Evolutionary conservation across 2,113 vertebrate genomes (phyloP).

Genomic region (Jacana jacana): DNA sequence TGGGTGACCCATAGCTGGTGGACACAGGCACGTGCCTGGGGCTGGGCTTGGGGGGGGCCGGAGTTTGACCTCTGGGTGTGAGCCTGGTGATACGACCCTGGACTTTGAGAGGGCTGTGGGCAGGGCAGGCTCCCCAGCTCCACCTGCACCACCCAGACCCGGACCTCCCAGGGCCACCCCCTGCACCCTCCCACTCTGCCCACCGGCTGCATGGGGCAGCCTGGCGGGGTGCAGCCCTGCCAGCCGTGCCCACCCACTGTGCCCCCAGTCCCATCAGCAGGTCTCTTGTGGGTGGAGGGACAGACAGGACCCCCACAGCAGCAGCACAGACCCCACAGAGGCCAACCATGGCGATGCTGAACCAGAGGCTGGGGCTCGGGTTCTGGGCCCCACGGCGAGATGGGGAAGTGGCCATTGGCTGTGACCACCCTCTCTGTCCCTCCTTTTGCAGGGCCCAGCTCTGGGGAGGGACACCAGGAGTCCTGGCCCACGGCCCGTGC

Average conservation of each 20-base stretch:
- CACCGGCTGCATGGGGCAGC: fast-evolving
- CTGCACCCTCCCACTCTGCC: fast-evolving
- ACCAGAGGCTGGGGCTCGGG: too few species aligned
- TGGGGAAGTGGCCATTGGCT: neutral
- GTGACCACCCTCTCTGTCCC: neutral
- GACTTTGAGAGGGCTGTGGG: neutral
- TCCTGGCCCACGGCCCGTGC: neutral
- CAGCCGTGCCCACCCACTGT: fast-evolving
- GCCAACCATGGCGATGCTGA: neutral
- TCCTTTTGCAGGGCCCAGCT: neutral
- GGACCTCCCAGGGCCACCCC: too few species aligned
- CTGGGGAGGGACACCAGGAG: neutral
- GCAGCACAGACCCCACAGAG: fast-evolving
- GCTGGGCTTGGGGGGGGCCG: fast-evolving
- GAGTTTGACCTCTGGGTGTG: neutral
- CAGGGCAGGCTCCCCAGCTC: neutral
- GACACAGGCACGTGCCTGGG: neutral
- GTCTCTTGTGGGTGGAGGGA: neutral
- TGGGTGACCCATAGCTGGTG: fast-evolving
- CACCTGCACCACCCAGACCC: fast-evolving
- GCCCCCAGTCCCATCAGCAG: neutral
- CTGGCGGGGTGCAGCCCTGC: neutral
- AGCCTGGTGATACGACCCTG: neutral
- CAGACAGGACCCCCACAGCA: fast-evolving
- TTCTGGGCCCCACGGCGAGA: fast-evolving